Base-by-base conservation (phyloP, 2,888 invertebrate species). In the Lamellibrachia satsuma region DNA sequence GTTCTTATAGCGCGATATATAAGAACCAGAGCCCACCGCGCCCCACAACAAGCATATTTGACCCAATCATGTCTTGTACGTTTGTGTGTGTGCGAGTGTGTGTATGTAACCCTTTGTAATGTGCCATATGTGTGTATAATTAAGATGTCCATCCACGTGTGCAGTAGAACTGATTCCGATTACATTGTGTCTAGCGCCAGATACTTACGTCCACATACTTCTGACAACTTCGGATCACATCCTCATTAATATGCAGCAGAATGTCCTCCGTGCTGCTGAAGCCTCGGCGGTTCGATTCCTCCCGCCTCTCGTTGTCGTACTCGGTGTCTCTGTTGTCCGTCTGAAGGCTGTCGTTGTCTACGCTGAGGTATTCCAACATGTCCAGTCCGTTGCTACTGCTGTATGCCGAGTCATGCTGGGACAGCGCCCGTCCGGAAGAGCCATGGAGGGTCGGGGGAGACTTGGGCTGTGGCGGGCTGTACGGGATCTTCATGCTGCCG, bases 191-290 rank as follows among this genome's bases (percentile, higher is more conserved):
- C 39, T 11, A 6, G 15, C 22, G 6, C 75, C 1, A 22, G 75
- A 15, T 75, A 75, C 75, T 75, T 75, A 75, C 75, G 6, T 75
- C 75, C n/a, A 75, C 75, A 75, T 75, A 75, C 22, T 75, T 75
- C 75, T 75, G 75, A 75, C 75, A 75, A 75, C 75, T 75, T 75
- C 75, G 75, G 75, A 75, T 75, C 15, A 75, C 75, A 22, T 75
- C 75, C 22, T 75, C 75, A 6, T 75, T 75, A 75, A 75, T 75
- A 15, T 75, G 75, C 15, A 75, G n/a, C 75, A 75, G 75, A 75
- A 75, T 75, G 75, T 75, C 75, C 75, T 75, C 75, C 22, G 75
- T 75, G 15, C 22, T 75, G 75, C 75, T 75, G 75, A 75, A 75
- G 1, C 75, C n/a, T 75, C 75, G 22, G 2, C 75, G 15, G 4